Conservation (phyloP, 2,888 invertebrate species). For the Sepiola atlantica region DNA sequence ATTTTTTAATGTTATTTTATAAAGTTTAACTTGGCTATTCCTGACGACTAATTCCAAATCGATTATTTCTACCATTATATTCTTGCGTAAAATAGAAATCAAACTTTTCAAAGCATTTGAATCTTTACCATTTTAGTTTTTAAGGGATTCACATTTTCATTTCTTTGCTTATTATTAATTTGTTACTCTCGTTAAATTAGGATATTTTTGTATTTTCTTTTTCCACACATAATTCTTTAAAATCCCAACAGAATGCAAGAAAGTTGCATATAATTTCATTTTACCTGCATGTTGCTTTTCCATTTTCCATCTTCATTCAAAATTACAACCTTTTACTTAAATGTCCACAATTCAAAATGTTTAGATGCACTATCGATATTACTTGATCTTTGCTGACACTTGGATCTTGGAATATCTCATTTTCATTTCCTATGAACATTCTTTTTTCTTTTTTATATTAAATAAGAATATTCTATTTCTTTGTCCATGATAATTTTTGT, state of each 20-base stretch:
- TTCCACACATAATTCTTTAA: not conserved
- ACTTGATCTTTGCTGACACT: not conserved
- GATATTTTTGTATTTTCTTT: not conserved
- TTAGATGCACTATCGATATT: not conserved
- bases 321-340: not conserved
- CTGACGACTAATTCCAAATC: not conserved
- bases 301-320: not conserved
- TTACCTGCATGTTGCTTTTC: not conserved
- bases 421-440: too few species aligned
- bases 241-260: not conserved
- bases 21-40: too few species aligned
- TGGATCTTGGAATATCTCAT: not conserved
- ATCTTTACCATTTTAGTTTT: not conserved
- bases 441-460: too few species aligned
- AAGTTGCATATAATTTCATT: not conserved
- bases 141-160: not conserved
- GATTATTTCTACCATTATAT: not conserved
- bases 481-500: slow-evolving; percentile 32
- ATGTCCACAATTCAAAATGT: not conserved
- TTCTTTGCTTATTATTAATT: not conserved
- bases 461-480: not conserved
- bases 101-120: not conserved
- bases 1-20: too few species aligned
- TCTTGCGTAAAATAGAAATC: not conserved
- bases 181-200: not conserved